Percentiles rank a stretch among this genome's conserved stretches.
phyloP scores from a whole-genome alignment of 2,888 invertebrate species.

The Phaedon cochleariae region DNA sequence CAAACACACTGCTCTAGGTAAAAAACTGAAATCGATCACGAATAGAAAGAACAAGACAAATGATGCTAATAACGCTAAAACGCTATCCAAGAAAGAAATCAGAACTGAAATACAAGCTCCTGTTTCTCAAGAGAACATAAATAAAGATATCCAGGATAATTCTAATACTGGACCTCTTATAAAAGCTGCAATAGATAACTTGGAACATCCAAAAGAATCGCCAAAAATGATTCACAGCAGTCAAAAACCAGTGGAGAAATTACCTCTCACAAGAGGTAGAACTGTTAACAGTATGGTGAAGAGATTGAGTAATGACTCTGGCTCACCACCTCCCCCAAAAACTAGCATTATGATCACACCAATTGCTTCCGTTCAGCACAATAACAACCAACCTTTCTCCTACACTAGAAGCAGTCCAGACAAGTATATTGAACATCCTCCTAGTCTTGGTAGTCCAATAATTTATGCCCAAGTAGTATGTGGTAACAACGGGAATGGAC shows the following conservation, averaged over 20 bases:
- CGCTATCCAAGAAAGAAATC: conserved; percentile 35
- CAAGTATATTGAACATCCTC: conserved; percentile 53
- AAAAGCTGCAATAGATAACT: conserved; percentile 65
- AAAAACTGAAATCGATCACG: conserved; percentile 51
- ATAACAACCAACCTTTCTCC: conserved; percentile 83
- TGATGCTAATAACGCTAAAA: conserved; percentile 38
- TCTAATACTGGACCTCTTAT: conserved; percentile 55
- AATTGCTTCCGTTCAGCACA: conserved; percentile 69
- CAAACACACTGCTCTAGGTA: conserved; percentile 48
- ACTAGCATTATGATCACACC: conserved; percentile 67
- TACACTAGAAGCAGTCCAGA: conserved; percentile 72
- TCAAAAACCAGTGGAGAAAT: conserved; percentile 74
- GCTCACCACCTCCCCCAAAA: conserved; percentile 71
- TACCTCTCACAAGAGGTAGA: conserved; percentile 74
- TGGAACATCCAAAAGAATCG: conserved; percentile 57
- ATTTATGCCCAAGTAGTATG: conserved; percentile 81
- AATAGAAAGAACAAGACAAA: conserved; percentile 44
- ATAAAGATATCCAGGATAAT: background rate
- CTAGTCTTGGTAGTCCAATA: conserved; percentile 64
- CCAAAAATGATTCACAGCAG: conserved; percentile 77
- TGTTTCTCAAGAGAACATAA: conserved; percentile 47
- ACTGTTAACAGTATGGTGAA: conserved; percentile 82
- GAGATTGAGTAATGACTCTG: conserved; percentile 76
- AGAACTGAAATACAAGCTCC: conserved; percentile 39
- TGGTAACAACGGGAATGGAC: conserved; percentile 58